Conservation (phyloP, 2,888 invertebrate genomes). For the Barypeithes pellucidus region DNA sequence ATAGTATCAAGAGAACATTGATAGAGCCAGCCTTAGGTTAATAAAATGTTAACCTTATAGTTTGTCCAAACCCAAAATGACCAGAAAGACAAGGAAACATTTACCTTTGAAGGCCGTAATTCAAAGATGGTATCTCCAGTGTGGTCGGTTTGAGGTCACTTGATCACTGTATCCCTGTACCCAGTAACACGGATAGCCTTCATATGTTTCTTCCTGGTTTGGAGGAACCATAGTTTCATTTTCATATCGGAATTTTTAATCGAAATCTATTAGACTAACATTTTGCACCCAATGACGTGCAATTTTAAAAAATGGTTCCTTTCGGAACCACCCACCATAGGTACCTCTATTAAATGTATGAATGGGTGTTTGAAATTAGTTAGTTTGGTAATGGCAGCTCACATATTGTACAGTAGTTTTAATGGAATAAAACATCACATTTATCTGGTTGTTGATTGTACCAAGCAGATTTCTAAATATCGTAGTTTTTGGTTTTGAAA, state of each 20-base stretch:
- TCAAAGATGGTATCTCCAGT: no score
- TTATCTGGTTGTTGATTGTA: conserved; percentile 57
- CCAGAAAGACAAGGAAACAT: no score
- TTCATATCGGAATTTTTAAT: background rate
- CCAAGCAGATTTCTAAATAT: conserved; percentile 45
- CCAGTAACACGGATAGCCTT: no score
- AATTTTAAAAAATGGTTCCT: conserved; percentile 62
- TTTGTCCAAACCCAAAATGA: no score
- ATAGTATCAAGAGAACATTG: no score
- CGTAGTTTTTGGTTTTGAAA: conserved; percentile 28
- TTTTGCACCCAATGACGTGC: conserved; percentile 45
- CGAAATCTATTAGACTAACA: conserved; percentile 36
- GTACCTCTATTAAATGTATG: conserved; percentile 69
- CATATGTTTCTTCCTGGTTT: no score
- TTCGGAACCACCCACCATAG: conserved; percentile 69
- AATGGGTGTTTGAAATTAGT: conserved; percentile 60
- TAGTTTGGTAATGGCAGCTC: conserved; percentile 62
- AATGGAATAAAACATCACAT: conserved; percentile 58
- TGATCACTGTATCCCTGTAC: no score
- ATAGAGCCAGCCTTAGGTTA: no score
- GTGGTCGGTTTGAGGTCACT: no score
- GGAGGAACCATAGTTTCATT: no score
- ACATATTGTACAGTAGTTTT: conserved; percentile 65
- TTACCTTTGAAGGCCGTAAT: no score
- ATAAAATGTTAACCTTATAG: no score